Evolutionary conservation across 1,140 invertebrate species (phyloP), one percentile per base, ranked within the genome.

Genomic region (Diachasmimorpha longicaudata): DNA sequence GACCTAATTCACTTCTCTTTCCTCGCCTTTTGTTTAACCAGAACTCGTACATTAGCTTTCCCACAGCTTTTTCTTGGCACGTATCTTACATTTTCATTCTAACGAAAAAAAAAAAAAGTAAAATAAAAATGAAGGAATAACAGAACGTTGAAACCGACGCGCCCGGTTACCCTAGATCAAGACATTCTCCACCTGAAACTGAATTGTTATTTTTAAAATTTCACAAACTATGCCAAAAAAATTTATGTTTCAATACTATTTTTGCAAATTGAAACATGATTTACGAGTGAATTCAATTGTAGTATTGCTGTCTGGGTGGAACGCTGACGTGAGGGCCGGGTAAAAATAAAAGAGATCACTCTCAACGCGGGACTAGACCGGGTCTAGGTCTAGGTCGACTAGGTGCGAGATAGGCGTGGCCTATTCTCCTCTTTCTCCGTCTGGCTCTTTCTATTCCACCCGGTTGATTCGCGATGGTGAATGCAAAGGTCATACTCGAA

Each of bases 381-480:
- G 85, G 85, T 87, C 82, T 86, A 87, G 85, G 85, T 87, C 85
- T 87, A 85, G 85, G 85, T 86, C 85, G 85, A 79, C 78, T 75
- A 67, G 44, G 52, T 39, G 36, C 16, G 80, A 81, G 77, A 52
- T n/a, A 48, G 78, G 82, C 79, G 81, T 82, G 79, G 79, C 58
- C n/a, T 42, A 69, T 81, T 72, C 69, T 74, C 23, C 73, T 63
- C 73, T 69, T 42, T 70, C 76, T 81, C 75, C 39, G 19, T 46
- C 36, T 74, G 42, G 8, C 70, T 70, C 46, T 73, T 48, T 25
- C 48, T 70, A 39, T 75, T 75, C n/a, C 3, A 25, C 74, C 67
- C 37, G 39, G 46, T 52, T 75, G 21, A 68, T 75, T 52, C 39
- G 39, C 13, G 39, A 42, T 23, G 36, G 21, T 42, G 39, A 42